Evolutionary conservation across 2,888 invertebrate genomes (phyloP).

Genomic region (Onchidella celtica): DNA sequence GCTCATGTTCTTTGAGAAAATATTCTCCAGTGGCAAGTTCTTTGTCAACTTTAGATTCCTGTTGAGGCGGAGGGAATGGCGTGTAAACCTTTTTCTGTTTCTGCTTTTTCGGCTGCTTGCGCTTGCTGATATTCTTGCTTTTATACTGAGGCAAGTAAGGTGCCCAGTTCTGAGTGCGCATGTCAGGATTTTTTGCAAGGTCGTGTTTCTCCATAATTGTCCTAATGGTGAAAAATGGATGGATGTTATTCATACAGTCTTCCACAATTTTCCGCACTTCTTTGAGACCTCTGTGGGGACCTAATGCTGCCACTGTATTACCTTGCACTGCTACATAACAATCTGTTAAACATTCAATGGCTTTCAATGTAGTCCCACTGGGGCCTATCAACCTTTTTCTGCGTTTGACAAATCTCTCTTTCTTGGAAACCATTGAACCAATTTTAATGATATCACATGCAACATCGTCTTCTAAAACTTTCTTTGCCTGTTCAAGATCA

Average conservation of each 20-base stretch:
- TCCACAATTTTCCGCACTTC: slow-evolving; percentile 90
- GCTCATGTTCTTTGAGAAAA: slow-evolving; percentile 87
- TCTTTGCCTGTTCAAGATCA: slow-evolving; percentile 93
- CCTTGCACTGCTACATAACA: slow-evolving; percentile 99
- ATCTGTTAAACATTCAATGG: slow-evolving; percentile 96
- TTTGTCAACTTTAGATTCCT: slow-evolving; percentile 93
- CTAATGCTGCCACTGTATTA: slow-evolving; percentile 97
- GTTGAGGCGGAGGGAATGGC: slow-evolving; percentile 97
- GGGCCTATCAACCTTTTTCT: slow-evolving; percentile 97
- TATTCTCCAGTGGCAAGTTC: slow-evolving; percentile 97
- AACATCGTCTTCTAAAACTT: slow-evolving; percentile 88
- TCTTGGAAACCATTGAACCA: slow-evolving; percentile 91
- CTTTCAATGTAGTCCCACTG: slow-evolving; percentile 96
- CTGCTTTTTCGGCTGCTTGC: slow-evolving; percentile 93
- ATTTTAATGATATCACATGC: slow-evolving; percentile 98
- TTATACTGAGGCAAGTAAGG: slow-evolving; percentile 96
- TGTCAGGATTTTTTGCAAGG: slow-evolving; percentile 93
- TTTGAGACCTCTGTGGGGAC: slow-evolving; percentile 92
- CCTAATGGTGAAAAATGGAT: slow-evolving; percentile 99
- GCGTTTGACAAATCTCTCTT: slow-evolving; percentile 95
- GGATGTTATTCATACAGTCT: slow-evolving; percentile 99
- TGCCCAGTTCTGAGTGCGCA: slow-evolving; percentile 97
- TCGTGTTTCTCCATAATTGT: slow-evolving; percentile 98
- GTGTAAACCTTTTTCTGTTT: slow-evolving; percentile 96
- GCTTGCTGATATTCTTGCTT: slow-evolving; percentile 91